phyloP scores from a whole-genome alignment of 2,113 vertebrate genomes.

The Ellobius talpinus region DNA sequence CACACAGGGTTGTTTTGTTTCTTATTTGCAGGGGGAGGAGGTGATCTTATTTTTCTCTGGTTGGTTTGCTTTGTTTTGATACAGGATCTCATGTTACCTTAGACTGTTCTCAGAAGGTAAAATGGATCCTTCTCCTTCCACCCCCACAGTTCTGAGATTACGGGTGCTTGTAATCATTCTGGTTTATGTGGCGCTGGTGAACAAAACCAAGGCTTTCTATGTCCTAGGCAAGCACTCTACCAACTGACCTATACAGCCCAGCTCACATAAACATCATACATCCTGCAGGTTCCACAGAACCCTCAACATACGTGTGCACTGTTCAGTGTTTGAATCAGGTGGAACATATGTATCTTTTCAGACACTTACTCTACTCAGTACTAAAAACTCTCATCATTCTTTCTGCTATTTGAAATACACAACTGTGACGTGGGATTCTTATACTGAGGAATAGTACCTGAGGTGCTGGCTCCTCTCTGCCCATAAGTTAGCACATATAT shows the following conservation, averaged over 20 bases:
- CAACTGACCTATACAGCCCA: not conserved
- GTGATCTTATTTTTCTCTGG: not conserved
- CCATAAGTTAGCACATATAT: no score
- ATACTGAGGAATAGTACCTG: no score
- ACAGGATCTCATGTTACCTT: not conserved
- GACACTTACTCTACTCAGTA: not conserved
- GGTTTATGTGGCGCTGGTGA: no score
- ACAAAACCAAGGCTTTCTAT: not conserved
- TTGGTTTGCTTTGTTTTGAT: not conserved
- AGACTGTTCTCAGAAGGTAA: not conserved
- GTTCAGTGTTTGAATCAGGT: not conserved
- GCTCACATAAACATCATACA: not conserved
- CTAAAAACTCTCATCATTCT: not conserved
- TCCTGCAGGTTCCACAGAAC: not conserved
- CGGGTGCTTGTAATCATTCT: not conserved
- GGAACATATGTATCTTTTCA: not conserved
- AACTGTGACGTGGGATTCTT: not conserved
- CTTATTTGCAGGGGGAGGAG: not conserved
- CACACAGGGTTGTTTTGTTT: not conserved
- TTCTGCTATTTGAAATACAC: not conserved
- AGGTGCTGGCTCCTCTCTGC: no score
- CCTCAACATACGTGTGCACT: rapidly evolving
- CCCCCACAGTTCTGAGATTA: not conserved
- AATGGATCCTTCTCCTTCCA: not conserved
- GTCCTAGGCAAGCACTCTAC: not conserved